phyloP scores from a whole-genome alignment of 2,113 vertebrate genomes.

The Thunnus thynnus region DNA sequence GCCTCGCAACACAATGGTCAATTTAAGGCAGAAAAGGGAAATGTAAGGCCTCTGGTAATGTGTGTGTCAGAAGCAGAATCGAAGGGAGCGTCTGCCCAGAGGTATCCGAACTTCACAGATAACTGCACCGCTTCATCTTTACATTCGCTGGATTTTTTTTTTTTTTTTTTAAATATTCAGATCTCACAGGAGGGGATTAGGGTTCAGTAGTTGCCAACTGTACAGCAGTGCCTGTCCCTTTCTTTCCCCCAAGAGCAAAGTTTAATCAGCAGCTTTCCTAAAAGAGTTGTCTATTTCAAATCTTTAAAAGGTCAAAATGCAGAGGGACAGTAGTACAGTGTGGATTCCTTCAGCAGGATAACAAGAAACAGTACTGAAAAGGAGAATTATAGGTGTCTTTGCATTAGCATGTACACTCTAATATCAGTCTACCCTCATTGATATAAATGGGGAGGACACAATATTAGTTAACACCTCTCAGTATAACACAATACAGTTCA shows the following conservation, averaged over 20 bases:
- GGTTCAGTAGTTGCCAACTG: constrained; percentile 28
- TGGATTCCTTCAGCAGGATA: background rate
- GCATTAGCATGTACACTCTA: background rate
- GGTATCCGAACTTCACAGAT: constrained; percentile 42
- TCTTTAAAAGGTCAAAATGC: constrained; percentile 47
- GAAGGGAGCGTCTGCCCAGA: constrained; percentile 55
- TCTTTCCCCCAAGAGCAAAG: background rate
- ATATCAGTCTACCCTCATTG: background rate
- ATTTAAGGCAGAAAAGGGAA: constrained; percentile 73
- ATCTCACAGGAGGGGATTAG: constrained; percentile 32
- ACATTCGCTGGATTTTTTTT: constrained; percentile 60
- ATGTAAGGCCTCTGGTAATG: constrained; percentile 72
- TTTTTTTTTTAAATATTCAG: constrained; percentile 13
- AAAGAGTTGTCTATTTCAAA: constrained; percentile 28
- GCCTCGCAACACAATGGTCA: constrained; percentile 41
- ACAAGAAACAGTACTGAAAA: constrained; percentile 5
- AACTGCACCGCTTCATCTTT: constrained; percentile 20
- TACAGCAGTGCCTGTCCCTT: constrained; percentile 9
- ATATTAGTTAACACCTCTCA: constrained; percentile 37
- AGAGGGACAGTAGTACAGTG: constrained; percentile 14
- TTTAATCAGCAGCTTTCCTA: constrained; percentile 34
- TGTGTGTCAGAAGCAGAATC: constrained; percentile 53
- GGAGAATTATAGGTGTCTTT: background rate
- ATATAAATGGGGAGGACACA: constrained; percentile 11
- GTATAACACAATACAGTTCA: constrained; percentile 8